phyloP scores from a whole-genome alignment of 2,797 vertebrate species.

The Oryzias sinensis region DNA sequence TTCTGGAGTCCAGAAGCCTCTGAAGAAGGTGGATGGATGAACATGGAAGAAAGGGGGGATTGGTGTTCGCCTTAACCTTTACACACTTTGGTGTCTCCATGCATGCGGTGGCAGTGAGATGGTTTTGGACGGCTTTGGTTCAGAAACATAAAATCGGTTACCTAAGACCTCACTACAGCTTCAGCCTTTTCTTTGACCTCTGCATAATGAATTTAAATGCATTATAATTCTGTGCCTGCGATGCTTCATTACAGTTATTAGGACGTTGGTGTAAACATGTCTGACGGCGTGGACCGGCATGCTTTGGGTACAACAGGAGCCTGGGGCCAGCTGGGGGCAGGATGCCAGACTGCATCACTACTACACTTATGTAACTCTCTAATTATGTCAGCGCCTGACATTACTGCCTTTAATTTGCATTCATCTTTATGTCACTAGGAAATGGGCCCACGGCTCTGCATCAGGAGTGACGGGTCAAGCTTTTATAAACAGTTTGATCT shows the following conservation, averaged over 20 bases:
- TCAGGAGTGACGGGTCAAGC: constrained; percentile 9
- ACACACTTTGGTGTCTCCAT: too few species aligned
- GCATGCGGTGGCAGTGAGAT: too few species aligned
- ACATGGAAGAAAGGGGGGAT: too few species aligned
- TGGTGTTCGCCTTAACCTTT: too few species aligned
- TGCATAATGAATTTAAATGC: neutral
- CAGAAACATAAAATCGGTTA: too few species aligned
- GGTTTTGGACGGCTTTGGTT: too few species aligned
- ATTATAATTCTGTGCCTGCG: constrained; percentile 30
- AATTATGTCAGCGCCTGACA: constrained; percentile 53
- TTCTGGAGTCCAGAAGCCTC: too few species aligned
- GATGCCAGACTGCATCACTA: constrained; percentile 39
- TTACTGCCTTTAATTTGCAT: constrained; percentile 9
- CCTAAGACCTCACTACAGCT: too few species aligned
- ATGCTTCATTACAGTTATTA: constrained; percentile 60
- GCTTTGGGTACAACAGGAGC: constrained; percentile 24
- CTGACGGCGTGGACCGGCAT: constrained; percentile 44
- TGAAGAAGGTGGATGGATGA: too few species aligned
- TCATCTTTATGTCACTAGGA: neutral
- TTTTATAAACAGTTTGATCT: constrained; percentile 12
- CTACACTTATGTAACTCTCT: constrained; percentile 59
- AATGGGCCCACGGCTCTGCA: neutral
- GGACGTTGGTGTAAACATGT: constrained; percentile 52
- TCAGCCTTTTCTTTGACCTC: too few species aligned
- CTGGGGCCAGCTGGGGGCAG: constrained; percentile 31